Base-by-base conservation (phyloP, 2,113 vertebrate genomes). In the Otis tarda region DNA sequence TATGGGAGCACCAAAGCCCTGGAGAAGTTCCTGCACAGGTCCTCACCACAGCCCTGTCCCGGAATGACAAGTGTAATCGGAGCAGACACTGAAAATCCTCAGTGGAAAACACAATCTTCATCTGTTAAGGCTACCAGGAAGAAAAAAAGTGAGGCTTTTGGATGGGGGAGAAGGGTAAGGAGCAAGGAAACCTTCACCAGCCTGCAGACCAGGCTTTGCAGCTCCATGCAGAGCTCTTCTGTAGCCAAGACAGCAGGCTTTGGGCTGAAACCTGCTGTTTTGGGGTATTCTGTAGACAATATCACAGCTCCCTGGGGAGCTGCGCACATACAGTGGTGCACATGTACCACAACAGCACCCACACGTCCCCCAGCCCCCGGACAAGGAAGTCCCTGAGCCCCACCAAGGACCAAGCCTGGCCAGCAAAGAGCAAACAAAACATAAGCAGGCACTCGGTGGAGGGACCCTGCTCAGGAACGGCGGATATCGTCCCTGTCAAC, bases 11-110 rank as follows among this genome's bases (percentile, higher is more conserved):
- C 41, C 28, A 70, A 80, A 71, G 69, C 21, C 64, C 64, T 19
- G 4, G 6, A 37, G 31, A 8, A n/a, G 61, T 3, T 77, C 35
- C 52, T 63, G 25, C 56, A 21, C 8, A 49, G 47, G 47, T 67
- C 14, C 56, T 11, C 24, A 6, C 2, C 4, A 50, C 43, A 76
- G 59, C 41, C 47, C 28, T 49, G 17, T 23, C 45, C 60, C 55
- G 47, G 47, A 14, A 75, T 0, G 2, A 28, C 68, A 57, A 12
- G 1, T 2, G 1, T 1, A 77, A 47, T 55, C 4, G 0, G 30
- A 53, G 53, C 8, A 12, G n/a, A 86, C 39, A 81, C 0, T 0
- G n/a, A 88, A 90, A 88, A 47, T 17, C 57, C 49, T 55, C 19
- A n/a, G 52, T 59, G 28, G 12, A 84, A 71, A 79, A 89, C 1